Conservation (phyloP, 2,888 invertebrate species). For the Agrotis exclamationis region DNA sequence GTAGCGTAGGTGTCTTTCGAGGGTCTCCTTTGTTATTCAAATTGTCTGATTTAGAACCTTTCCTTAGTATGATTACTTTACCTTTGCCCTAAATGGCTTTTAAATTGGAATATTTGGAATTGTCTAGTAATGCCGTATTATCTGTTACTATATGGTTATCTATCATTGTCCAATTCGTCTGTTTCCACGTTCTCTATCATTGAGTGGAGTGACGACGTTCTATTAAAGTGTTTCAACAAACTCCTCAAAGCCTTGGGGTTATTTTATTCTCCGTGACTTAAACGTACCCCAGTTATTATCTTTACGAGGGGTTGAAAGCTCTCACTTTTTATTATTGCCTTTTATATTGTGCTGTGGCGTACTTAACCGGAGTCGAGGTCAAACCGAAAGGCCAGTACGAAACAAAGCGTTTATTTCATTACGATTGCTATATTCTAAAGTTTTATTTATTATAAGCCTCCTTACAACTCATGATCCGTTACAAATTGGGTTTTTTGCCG, state of each 20-base stretch:
- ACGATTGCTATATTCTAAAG: constrained; percentile 56
- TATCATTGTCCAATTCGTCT: constrained; percentile 5
- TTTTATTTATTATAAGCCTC: constrained; percentile 65
- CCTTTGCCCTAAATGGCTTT: neutral
- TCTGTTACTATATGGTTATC: constrained; percentile 11
- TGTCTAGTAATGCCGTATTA: neutral
- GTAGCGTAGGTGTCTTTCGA: constrained; percentile 15
- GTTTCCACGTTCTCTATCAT: neutral
- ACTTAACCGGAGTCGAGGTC: constrained; percentile 81
- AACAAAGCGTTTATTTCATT: constrained; percentile 77
- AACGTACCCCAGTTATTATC: constrained; percentile 83
- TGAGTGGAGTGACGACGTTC: constrained; percentile 38
- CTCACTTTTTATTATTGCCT: constrained; percentile 85
- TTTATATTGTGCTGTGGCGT: constrained; percentile 80
- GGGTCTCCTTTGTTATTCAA: constrained; percentile 30
- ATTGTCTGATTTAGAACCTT: constrained; percentile 30
- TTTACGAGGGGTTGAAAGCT: constrained; percentile 89
- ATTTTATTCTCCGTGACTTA: constrained; percentile 76
- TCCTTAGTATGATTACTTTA: neutral
- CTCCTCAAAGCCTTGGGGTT: constrained; percentile 68
- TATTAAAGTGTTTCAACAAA: constrained; percentile 70
- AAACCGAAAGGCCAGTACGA: constrained; percentile 69
- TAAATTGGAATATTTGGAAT: neutral
- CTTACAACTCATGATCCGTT: constrained; percentile 72
- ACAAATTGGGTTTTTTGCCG: constrained; percentile 69